Evolutionary conservation across 1,140 invertebrate genomes (phyloP).

Genomic region (Dendroctonus ponderosae): DNA sequence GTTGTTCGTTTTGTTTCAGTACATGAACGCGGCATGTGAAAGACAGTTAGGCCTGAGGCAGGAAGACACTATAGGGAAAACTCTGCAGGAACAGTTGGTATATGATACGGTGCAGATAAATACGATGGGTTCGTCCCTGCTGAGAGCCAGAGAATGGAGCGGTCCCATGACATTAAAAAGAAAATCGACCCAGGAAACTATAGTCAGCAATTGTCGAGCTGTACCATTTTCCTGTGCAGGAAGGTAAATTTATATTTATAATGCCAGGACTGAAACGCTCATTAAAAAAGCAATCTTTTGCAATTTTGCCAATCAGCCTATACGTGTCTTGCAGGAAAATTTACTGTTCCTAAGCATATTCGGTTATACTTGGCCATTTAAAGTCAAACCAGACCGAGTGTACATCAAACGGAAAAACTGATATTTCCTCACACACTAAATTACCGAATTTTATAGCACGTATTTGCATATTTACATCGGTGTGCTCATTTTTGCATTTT

Average conservation of each 20-base stretch:
- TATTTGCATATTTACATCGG: too few relatives aligned
- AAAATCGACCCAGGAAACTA: constrained; percentile 71
- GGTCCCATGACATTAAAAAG: constrained; percentile 78
- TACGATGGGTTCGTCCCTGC: constrained; percentile 64
- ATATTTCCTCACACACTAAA: too few relatives aligned
- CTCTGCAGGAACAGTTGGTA: constrained; percentile 60
- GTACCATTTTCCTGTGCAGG: constrained; percentile 66
- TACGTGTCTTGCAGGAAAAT: too few relatives aligned
- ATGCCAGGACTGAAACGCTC: too few relatives aligned
- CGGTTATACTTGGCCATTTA: too few relatives aligned
- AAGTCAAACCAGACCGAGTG: too few relatives aligned
- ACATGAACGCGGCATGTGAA: constrained; percentile 77
- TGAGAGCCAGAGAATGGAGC: constrained; percentile 81
- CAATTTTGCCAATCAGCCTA: too few relatives aligned
- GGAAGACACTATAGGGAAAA: constrained; percentile 75
- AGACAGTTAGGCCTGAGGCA: constrained; percentile 70
- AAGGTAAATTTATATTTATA: constrained; percentile 50
- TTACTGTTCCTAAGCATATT: too few relatives aligned
- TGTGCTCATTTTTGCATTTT: too few relatives aligned
- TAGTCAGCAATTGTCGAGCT: constrained; percentile 75
- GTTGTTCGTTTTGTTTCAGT: constrained; percentile 56
- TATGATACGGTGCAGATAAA: constrained; percentile 61
- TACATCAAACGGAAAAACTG: too few relatives aligned
- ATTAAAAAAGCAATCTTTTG: too few relatives aligned
- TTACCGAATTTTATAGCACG: too few relatives aligned